Evolutionary conservation across 2,797 vertebrate species (phyloP).

Genomic region (Manis javanica): DNA sequence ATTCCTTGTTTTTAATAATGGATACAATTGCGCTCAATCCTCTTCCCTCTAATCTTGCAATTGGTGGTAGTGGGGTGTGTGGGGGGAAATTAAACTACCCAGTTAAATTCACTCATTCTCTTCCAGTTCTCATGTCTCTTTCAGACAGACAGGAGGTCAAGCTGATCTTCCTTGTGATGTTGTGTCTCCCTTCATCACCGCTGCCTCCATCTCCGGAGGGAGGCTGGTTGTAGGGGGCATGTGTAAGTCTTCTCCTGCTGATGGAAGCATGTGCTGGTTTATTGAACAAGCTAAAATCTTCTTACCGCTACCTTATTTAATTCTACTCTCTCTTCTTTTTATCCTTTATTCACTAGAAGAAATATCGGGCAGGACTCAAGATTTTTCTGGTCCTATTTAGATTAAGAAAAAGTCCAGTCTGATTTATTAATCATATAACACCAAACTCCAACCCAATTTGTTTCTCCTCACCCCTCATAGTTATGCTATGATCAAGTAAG

Average conservation of each 20-base stretch:
- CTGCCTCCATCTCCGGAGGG: not conserved
- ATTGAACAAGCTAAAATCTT: not conserved
- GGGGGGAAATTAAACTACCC: not conserved
- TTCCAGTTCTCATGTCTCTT: conserved; percentile 1
- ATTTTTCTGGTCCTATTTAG: not conserved
- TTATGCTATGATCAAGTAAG: not conserved
- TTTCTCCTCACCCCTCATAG: not conserved
- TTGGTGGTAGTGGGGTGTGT: no score
- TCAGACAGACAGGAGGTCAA: not conserved
- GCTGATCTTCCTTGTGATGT: not conserved
- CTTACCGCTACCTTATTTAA: not conserved
- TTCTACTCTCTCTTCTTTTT: not conserved
- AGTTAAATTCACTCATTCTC: not conserved
- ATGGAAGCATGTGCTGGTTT: not conserved
- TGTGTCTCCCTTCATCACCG: not conserved
- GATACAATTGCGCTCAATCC: not conserved
- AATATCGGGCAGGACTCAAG: not conserved
- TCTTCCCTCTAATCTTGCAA: not conserved
- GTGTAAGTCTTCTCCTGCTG: not conserved
- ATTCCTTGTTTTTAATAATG: not conserved
- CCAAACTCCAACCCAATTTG: not conserved
- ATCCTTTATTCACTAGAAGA: not conserved
- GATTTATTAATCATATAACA: not conserved
- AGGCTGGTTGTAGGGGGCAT: not conserved
- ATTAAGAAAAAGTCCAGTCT: not conserved